phyloP scores from a whole-genome alignment of 1,140 invertebrate species.

The Oncopodura yosiiana region DNA sequence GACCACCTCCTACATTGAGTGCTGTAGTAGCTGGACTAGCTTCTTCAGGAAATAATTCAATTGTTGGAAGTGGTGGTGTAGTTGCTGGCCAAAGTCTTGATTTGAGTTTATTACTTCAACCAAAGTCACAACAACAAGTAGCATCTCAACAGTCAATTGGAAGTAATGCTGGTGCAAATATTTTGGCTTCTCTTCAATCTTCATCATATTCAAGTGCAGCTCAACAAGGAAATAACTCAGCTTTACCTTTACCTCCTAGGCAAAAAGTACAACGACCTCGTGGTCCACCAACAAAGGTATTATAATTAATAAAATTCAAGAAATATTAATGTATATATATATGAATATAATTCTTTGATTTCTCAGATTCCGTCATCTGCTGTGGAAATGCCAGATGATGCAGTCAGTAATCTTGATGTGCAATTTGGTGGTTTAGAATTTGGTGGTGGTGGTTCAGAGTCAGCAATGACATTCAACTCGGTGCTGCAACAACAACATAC shows the following conservation, averaged over 20 bases:
- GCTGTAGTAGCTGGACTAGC: conserved; percentile 3
- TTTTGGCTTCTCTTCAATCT: conserved; percentile 29
- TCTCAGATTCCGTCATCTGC: conserved; percentile 77
- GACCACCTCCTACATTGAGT: conserved; percentile 1
- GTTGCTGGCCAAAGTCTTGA: conserved; percentile 34
- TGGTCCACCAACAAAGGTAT: conserved; percentile 75
- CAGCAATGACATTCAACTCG: conserved; percentile 26
- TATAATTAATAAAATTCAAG: no score
- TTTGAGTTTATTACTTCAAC: conserved; percentile 28
- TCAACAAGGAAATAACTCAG: conserved; percentile 36
- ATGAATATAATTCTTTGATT: conserved; percentile 1
- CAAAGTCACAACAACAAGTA: conserved; percentile 14
- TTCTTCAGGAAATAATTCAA: background rate
- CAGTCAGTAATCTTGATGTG: conserved; percentile 72
- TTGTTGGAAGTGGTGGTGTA: conserved; percentile 24
- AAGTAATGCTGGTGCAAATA: conserved; percentile 31
- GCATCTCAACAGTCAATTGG: background rate
- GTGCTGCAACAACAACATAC: conserved; percentile 23
- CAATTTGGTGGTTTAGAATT: conserved; percentile 89
- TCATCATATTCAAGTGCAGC: conserved; percentile 32
- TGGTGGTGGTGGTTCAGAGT: conserved; percentile 21
- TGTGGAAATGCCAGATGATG: conserved; percentile 88
- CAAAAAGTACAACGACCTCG: conserved; percentile 41
- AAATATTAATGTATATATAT: no score
- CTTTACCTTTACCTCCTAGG: conserved; percentile 36